phyloP scores from a whole-genome alignment of 2,113 vertebrate genomes.

The Carassius auratus region DNA sequence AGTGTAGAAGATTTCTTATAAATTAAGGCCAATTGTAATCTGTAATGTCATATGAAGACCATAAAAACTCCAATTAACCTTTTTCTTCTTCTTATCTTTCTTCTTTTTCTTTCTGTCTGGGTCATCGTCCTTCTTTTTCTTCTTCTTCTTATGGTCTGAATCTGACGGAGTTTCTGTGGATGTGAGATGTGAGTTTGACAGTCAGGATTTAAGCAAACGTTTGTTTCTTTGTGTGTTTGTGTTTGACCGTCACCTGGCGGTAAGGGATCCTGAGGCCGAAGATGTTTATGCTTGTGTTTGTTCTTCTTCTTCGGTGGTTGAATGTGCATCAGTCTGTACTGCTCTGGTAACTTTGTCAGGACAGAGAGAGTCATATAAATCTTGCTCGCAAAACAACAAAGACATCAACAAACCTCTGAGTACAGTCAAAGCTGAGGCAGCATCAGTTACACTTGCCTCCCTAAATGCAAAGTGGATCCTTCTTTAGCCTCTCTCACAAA shows the following conservation, averaged over 20 bases:
- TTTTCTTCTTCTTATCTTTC: constrained; percentile 99
- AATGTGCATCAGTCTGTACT: constrained; percentile 96
- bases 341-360: constrained; percentile 86
- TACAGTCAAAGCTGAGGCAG: background rate
- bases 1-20: background rate
- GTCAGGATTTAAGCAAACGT: background rate
- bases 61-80: constrained; percentile 73
- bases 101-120: constrained; percentile 96
- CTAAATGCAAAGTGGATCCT: background rate
- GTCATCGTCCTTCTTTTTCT: constrained; percentile 97
- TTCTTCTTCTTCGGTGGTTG: constrained; percentile 98
- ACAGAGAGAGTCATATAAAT: background rate
- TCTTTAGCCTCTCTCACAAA: background rate
- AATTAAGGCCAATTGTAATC: background rate
- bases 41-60: background rate
- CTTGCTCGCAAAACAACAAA: background rate
- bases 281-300: constrained; percentile 96
- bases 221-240: background rate
- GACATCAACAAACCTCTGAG: background rate
- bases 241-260: constrained; percentile 82
- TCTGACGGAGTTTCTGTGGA: constrained; percentile 92
- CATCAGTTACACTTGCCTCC: background rate
- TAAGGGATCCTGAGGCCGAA: constrained; percentile 89
- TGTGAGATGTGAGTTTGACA: background rate
- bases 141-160: constrained; percentile 98